Evolutionary conservation across 1,140 invertebrate species (phyloP).

Genomic region (Ditylenchus dipsaci): DNA sequence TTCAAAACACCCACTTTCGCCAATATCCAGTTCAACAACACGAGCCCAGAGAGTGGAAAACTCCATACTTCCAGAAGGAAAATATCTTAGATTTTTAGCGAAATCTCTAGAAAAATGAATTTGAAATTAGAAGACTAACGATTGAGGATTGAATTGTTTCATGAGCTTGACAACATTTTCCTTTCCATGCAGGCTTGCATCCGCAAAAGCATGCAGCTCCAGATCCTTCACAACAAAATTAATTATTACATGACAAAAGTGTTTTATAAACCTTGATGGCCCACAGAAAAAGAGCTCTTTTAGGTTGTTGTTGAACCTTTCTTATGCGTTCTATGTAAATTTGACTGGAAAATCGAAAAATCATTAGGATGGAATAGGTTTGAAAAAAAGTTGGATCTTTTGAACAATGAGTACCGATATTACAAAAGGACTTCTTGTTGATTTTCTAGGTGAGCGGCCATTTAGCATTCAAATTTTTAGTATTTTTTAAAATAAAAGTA

Average conservation of each 20-base stretch:
- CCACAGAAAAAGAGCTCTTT: constrained; percentile 76
- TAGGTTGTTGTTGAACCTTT: constrained; percentile 64
- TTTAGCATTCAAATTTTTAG: no score
- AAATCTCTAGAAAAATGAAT: constrained; percentile 9
- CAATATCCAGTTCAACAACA: constrained; percentile 73
- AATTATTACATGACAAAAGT: no score
- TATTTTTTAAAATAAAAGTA: no score
- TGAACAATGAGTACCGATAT: no score
- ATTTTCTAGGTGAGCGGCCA: no score
- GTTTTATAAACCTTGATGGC: constrained; percentile 71
- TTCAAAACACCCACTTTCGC: constrained; percentile 71
- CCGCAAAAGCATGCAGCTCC: constrained; percentile 76
- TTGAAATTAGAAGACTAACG: constrained; percentile 59
- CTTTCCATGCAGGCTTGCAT: constrained; percentile 77
- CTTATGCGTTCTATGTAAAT: constrained; percentile 86
- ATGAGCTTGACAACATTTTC: constrained; percentile 73
- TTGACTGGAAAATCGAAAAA: constrained; percentile 64
- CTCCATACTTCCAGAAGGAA: constrained; percentile 81
- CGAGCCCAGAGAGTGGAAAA: constrained; percentile 90
- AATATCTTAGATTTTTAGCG: constrained; percentile 65
- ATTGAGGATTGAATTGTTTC: constrained; percentile 74
- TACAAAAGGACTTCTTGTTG: no score
- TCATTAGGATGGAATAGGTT: no score
- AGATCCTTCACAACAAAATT: constrained; percentile 54
- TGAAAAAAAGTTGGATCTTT: no score